Conservation (phyloP, 1,140 invertebrate genomes). For the Zaprionus tsacasi region DNA sequence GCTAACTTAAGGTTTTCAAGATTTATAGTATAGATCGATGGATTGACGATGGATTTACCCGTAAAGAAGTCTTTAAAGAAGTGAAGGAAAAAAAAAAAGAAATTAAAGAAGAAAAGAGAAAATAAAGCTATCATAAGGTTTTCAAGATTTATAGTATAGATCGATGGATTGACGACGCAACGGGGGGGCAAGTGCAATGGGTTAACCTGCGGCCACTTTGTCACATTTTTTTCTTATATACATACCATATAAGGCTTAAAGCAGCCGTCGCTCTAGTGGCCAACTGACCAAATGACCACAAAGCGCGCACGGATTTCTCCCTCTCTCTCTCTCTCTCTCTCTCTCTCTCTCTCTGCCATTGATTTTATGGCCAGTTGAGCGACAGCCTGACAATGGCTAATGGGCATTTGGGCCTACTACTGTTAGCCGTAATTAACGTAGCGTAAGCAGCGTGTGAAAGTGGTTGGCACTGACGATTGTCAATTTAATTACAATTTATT, state of each 20-base stretch:
- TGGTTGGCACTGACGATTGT: conserved; percentile 44
- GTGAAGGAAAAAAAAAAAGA: too few relatives aligned
- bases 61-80: background rate
- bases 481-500: conserved; percentile 78
- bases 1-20: too few relatives aligned
- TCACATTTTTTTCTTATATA: conserved; percentile 22
- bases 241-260: conserved; percentile 28
- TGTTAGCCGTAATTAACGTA: conserved; percentile 67
- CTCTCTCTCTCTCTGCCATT: conserved; percentile 35
- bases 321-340: background rate
- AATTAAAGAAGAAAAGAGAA: too few relatives aligned
- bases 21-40: too few relatives aligned
- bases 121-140: too few relatives aligned
- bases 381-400: conserved; percentile 24
- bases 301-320: conserved; percentile 35
- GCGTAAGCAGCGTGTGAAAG: background rate
- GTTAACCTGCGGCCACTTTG: conserved; percentile 45
- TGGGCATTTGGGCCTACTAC: conserved; percentile 13
- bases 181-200: background rate
- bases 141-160: too few relatives aligned
- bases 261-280: conserved; percentile 42
- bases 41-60: too few relatives aligned
- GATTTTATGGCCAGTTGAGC: conserved; percentile 47
- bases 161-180: background rate
- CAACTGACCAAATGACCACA: conserved; percentile 49